A percentile compares a stretch with the other conserved stretches of the same genome.
Evolutionary conservation across 2,113 vertebrate species (phyloP).

Genomic region (Bubo bubo): DNA sequence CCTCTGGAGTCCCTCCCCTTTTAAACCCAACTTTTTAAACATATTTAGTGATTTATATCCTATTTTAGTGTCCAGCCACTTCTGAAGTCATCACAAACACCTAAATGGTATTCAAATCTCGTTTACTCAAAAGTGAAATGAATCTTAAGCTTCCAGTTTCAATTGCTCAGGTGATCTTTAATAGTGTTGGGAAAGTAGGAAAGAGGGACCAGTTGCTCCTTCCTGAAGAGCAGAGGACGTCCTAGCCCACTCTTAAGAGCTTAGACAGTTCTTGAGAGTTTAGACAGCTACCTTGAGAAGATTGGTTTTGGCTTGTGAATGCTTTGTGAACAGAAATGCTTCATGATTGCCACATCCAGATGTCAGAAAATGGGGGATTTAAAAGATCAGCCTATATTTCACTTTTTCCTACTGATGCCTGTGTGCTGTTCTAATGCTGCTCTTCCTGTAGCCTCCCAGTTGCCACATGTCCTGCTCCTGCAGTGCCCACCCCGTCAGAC

Average conservation of each 20-base stretch:
- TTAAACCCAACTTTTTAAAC: not conserved
- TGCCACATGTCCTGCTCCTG: rapidly evolving
- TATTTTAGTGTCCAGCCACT: not conserved
- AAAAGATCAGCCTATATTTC: not conserved
- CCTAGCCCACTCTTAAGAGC: not conserved
- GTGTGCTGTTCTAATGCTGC: not conserved
- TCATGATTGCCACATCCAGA: not conserved
- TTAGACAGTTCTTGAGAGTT: not conserved
- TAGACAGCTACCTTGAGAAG: not conserved
- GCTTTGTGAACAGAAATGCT: not conserved
- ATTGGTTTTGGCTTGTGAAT: not conserved
- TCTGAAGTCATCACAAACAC: not conserved
- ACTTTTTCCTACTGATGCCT: not conserved
- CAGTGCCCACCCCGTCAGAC: rapidly evolving
- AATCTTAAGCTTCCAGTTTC: not conserved
- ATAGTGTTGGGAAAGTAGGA: not conserved
- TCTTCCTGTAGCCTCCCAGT: not conserved
- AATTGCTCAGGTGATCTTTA: not conserved
- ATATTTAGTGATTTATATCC: not conserved
- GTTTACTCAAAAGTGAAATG: not conserved
- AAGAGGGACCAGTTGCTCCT: not conserved
- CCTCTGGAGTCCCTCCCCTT: not conserved
- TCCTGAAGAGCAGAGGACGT: not conserved
- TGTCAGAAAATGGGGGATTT: not conserved
- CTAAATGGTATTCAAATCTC: not conserved